Percentiles rank a stretch among this genome's conserved stretches.
Evolutionary conservation across 2,888 invertebrate species (phyloP).

Genomic region (Marronus borbonicus): DNA sequence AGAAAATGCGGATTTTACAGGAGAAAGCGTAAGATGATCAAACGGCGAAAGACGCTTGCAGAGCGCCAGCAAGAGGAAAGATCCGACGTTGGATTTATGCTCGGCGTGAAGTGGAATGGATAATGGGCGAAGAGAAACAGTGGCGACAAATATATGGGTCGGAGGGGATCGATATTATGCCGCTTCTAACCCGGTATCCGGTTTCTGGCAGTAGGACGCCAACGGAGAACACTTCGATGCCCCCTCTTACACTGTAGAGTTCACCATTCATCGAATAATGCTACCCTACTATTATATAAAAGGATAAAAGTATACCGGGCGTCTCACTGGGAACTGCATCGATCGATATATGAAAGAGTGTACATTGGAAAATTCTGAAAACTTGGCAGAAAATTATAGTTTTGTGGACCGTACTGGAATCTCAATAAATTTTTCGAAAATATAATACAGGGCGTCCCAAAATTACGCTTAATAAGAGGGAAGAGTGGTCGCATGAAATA

Average conservation of each 20-base stretch:
- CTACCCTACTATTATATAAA: constrained; percentile 1
- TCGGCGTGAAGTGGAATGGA: neutral
- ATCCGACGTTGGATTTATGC: constrained; percentile 4
- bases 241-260: neutral
- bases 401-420: no score
- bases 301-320: no score
- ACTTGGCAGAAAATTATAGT: no score
- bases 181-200: constrained; percentile 7
- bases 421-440: no score
- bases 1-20: constrained; percentile 4
- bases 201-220: neutral
- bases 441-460: no score
- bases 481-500: no score
- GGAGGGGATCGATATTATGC: constrained; percentile 13
- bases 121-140: constrained; percentile 11
- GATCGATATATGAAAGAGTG: no score
- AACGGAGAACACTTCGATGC: neutral
- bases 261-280: constrained; percentile 10
- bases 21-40: neutral
- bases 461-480: no score
- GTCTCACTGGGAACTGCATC: no score
- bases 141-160: constrained; percentile 21
- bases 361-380: no score
- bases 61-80: neutral
- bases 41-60: neutral